Percentiles rank a stretch among this genome's conserved stretches.
Conservation (phyloP, 2,888 invertebrate species). For the Drosophila yooni region DNA sequence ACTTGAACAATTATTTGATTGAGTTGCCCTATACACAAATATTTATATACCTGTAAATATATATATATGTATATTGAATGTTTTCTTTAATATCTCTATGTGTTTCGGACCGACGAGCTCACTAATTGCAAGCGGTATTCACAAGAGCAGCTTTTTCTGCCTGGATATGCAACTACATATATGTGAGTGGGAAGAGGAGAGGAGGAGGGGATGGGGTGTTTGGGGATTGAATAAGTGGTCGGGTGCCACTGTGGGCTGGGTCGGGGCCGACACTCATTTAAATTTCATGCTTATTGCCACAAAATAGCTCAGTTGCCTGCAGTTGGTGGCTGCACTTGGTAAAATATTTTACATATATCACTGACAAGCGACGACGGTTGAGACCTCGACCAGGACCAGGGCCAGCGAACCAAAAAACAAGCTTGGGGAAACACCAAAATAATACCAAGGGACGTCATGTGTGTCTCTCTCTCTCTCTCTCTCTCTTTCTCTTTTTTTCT, state of each 20-base stretch:
- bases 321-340: conserved; percentile 51
- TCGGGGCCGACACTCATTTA: conserved; percentile 66
- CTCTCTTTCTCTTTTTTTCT: conserved; percentile 1
- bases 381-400: conserved; percentile 44
- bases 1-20: conserved; percentile 61
- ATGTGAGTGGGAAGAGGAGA: conserved; percentile 10
- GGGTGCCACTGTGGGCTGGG: conserved; percentile 14
- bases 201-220: neutral
- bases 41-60: neutral
- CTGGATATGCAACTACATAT: conserved; percentile 20
- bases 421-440: conserved; percentile 79
- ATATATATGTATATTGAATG: conserved; percentile 35
- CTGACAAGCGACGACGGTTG: conserved; percentile 72
- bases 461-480: conserved; percentile 3
- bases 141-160: conserved; percentile 43
- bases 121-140: conserved; percentile 72
- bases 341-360: conserved; percentile 69
- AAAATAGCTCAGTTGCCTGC: conserved; percentile 74
- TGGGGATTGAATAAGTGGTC: conserved; percentile 18
- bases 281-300: conserved; percentile 80
- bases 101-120: conserved; percentile 36
- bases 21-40: conserved; percentile 35
- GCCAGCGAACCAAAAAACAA: conserved; percentile 80
- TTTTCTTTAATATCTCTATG: conserved; percentile 16
- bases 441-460: conserved; percentile 68